phyloP scores from a whole-genome alignment of 2,888 invertebrate species.

The Nemotelus pantherinus region DNA sequence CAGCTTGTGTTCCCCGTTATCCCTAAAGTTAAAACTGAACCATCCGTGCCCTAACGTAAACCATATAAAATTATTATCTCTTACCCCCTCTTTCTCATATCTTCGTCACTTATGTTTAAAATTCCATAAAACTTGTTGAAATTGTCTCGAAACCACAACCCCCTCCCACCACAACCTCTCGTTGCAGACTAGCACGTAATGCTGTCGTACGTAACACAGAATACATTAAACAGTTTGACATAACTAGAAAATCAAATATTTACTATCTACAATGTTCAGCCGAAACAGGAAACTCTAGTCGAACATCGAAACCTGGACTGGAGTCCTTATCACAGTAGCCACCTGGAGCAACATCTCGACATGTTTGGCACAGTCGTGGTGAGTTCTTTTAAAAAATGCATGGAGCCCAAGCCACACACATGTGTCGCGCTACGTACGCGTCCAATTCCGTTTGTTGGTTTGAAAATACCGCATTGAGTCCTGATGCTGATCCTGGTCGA shows the following conservation, averaged over 20 bases:
- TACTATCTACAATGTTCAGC: slow-evolving; percentile 8
- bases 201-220: neutral
- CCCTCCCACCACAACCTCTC: neutral
- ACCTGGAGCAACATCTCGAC: too few relatives aligned
- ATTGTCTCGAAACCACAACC: neutral
- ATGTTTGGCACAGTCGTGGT: neutral
- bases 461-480: slow-evolving; percentile 19
- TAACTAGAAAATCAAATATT: slow-evolving; percentile 40
- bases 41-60: neutral
- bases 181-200: neutral
- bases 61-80: slow-evolving; percentile 2
- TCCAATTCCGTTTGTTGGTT: slow-evolving; percentile 28
- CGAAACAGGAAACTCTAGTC: neutral
- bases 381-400: slow-evolving; percentile 42
- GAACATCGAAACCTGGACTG: neutral
- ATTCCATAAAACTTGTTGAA: slow-evolving; percentile 37
- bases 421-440: slow-evolving; percentile 31
- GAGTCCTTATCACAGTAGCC: too few relatives aligned
- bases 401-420: slow-evolving; percentile 22
- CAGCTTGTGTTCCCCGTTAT: neutral
- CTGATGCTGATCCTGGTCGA: neutral
- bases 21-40: neutral
- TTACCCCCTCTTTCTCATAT: neutral
- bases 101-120: neutral
- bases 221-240: slow-evolving; percentile 33